A percentile compares a stretch with the other conserved stretches of the same genome.
These are phyloP conservation scores for Xiphorhynchus erythropygius DNA, from an alignment of 2,797 vertebrate species.

Conservation along the genomic window DNA sequence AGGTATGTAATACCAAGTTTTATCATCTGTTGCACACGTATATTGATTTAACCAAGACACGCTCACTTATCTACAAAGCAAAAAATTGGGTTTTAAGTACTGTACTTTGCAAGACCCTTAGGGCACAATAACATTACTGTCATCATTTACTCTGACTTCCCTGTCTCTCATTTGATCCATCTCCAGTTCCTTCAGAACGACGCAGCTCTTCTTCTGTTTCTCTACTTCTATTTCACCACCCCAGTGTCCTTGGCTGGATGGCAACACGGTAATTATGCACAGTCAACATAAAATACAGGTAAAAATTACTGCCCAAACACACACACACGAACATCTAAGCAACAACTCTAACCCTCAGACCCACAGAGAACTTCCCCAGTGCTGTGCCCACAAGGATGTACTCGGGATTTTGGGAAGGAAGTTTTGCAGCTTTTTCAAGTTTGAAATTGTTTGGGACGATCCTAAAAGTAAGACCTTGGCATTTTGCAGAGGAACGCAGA, in stretches of 20 bases:
- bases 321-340: fast-evolving
- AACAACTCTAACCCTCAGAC: not conserved
- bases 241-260: not conserved
- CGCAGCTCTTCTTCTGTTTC: not conserved
- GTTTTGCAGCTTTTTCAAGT: not conserved
- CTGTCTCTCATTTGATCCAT: not conserved
- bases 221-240: not conserved
- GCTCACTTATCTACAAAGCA: constrained; percentile 64
- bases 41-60: constrained; percentile 51
- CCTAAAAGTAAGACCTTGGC: not conserved
- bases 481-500: not conserved
- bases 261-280: not conserved
- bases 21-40: constrained; percentile 22
- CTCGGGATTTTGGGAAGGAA: not conserved
- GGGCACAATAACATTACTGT: constrained; percentile 56
- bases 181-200: not conserved
- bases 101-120: constrained; percentile 46
- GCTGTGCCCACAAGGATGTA: not conserved
- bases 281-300: not conserved
- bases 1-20: constrained; percentile 42
- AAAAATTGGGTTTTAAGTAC: constrained; percentile 63
- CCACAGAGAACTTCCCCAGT: not conserved
- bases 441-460: not conserved
- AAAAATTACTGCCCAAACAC: not conserved
- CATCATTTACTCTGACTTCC: constrained; percentile 25